These are phyloP conservation scores for Plestiodon gilberti DNA, from an alignment of 2,113 vertebrate genomes.

Conservation along the genomic window DNA sequence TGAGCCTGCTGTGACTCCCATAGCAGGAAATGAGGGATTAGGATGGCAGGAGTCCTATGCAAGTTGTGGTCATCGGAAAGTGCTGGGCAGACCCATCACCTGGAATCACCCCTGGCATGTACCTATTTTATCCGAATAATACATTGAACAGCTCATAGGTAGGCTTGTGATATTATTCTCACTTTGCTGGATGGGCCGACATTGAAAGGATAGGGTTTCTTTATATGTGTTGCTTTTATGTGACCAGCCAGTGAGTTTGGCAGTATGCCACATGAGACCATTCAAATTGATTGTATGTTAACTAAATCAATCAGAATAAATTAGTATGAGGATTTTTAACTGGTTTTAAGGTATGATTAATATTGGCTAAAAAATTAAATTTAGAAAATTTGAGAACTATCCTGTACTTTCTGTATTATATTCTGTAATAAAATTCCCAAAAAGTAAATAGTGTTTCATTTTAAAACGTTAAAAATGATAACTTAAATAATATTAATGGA, in stretches of 20 bases:
- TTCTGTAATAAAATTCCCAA: background rate
- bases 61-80: no score
- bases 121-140: background rate
- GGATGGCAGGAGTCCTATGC: no score
- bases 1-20: no score
- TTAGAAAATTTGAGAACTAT: no score
- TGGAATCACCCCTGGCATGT: background rate
- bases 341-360: background rate
- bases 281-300: background rate
- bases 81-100: no score
- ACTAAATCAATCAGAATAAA: background rate
- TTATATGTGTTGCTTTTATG: background rate
- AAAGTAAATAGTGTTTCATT: background rate
- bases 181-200: background rate
- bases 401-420: background rate
- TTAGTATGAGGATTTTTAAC: background rate
- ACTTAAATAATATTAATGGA: slow-evolving; percentile 2
- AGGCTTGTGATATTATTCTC: background rate
- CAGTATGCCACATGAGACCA: background rate
- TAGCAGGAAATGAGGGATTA: no score
- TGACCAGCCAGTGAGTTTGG: background rate
- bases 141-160: no score
- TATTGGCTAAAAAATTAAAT: background rate
- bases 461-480: slow-evolving; percentile 5
- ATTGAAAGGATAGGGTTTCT: background rate